phyloP scores from a whole-genome alignment of 2,888 invertebrate species.

The Anticlea derivata region DNA sequence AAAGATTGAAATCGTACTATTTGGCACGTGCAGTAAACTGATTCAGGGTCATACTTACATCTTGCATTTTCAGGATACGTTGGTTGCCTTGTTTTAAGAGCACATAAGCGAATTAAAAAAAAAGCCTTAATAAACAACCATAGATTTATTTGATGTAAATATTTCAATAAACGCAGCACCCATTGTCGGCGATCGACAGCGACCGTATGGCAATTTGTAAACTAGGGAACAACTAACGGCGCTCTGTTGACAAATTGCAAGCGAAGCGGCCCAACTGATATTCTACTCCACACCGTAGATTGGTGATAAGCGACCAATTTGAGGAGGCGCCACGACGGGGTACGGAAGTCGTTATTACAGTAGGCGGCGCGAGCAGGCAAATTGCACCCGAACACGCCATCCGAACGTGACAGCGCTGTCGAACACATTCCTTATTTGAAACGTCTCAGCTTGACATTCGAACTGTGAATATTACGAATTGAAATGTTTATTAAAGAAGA shows the following conservation, averaged over 20 bases:
- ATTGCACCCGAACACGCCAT: constrained; percentile 81
- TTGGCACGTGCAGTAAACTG: too few species aligned
- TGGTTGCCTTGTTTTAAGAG: too few species aligned
- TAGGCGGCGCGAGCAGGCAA: constrained; percentile 79
- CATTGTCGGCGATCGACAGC: constrained; percentile 11
- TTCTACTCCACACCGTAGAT: constrained; percentile 78
- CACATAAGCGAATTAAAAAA: background rate
- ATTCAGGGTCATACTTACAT: too few species aligned
- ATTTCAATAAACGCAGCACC: constrained; percentile 11
- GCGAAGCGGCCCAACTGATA: constrained; percentile 71
- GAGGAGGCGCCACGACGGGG: constrained; percentile 82
- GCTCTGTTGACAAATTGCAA: constrained; percentile 76
- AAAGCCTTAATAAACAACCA: too few species aligned
- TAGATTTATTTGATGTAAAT: background rate
- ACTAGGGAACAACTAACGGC: constrained; percentile 60
- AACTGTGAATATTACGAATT: constrained; percentile 60
- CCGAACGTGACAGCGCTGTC: constrained; percentile 82
- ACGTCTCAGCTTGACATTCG: constrained; percentile 73
- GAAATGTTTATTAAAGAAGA: constrained; percentile 44
- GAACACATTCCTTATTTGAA: constrained; percentile 80
- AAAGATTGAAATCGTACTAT: too few species aligned
- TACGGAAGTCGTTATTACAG: constrained; percentile 84
- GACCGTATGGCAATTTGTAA: constrained; percentile 31
- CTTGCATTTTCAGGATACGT: too few species aligned
- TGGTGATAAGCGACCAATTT: constrained; percentile 84